Percentiles rank a stretch among this genome's conserved stretches.
Evolutionary conservation across 2,888 invertebrate genomes (phyloP).

Genomic region (Criorhina ranunculi): DNA sequence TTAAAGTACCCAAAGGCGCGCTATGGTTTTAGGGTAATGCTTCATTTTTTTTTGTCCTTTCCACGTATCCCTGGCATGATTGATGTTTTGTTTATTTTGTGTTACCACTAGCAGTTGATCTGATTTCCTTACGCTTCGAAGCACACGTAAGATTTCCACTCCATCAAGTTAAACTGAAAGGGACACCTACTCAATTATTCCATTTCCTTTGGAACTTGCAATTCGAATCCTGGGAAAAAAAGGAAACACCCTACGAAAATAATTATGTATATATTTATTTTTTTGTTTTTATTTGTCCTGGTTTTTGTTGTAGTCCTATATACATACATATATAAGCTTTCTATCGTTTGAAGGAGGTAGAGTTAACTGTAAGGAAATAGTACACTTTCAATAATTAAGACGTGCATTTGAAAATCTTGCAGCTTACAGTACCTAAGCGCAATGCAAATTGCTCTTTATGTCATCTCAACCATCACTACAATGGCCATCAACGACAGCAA

Average conservation of each 20-base stretch:
- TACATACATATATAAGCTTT: background rate
- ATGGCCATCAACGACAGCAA: conserved; percentile 9
- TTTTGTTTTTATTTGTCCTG: background rate
- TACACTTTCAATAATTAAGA: conserved; percentile 2
- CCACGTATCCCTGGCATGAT: conserved; percentile 44
- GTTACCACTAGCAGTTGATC: conserved; percentile 26
- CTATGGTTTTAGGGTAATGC: background rate
- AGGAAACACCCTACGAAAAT: conserved; percentile 16
- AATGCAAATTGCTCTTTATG: conserved; percentile 40
- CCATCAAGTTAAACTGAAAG: conserved; percentile 37
- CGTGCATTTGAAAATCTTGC: conserved; percentile 40
- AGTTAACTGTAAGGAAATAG: background rate
- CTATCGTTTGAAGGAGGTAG: background rate
- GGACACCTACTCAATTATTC: conserved; percentile 27
- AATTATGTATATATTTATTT: background rate
- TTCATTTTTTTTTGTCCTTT: background rate
- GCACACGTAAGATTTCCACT: conserved; percentile 28
- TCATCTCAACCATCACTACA: conserved; percentile 34
- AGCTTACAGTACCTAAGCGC: conserved; percentile 7
- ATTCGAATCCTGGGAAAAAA: conserved; percentile 5
- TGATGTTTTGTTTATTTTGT: conserved; percentile 56
- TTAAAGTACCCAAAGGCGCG: background rate
- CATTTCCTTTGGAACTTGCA: background rate
- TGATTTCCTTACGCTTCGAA: conserved; percentile 28
- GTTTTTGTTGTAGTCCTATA: conserved; percentile 1